Evolutionary conservation across 2,888 invertebrate species (phyloP).

Genomic region (Ochropleura leucogaster): DNA sequence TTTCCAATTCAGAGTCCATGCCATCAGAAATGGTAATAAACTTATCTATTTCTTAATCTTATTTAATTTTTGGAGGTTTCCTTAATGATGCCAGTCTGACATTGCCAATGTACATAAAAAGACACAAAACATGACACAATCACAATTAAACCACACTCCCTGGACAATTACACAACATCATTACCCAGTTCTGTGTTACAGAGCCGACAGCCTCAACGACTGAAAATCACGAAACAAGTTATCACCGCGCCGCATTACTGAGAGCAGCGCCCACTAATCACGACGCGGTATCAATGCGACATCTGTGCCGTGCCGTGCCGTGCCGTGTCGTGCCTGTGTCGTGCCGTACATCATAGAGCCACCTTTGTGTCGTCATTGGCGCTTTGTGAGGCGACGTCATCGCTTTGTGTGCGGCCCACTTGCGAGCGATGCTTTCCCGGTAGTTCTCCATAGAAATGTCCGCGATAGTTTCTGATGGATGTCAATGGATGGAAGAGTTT

Average conservation of each 20-base stretch:
- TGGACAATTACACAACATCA: conserved; percentile 8
- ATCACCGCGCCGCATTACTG: conserved; percentile 49
- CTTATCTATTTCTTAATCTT: too few relatives aligned
- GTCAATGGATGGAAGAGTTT: conserved; percentile 58
- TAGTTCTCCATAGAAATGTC: conserved; percentile 60
- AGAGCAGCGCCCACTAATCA: conserved; percentile 62
- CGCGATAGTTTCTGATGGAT: conserved; percentile 63
- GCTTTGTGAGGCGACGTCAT: conserved; percentile 64
- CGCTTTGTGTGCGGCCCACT: conserved; percentile 63
- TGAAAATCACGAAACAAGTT: conserved; percentile 49
- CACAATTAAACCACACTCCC: not conserved
- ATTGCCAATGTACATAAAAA: not conserved
- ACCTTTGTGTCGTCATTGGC: conserved; percentile 66
- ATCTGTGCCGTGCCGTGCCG: conserved; percentile 21
- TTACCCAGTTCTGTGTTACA: not conserved
- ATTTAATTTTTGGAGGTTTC: too few relatives aligned
- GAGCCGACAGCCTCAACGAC: conserved; percentile 21
- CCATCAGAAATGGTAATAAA: not conserved
- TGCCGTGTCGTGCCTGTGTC: conserved; percentile 11
- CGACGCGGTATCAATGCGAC: conserved; percentile 25
- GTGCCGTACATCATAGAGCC: conserved; percentile 51
- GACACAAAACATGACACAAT: not conserved
- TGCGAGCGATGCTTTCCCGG: conserved; percentile 56
- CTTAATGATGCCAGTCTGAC: too few relatives aligned
- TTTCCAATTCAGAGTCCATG: not conserved